These are phyloP conservation scores for Meleagris gallopavo DNA, from an alignment of 2,113 vertebrate species.

Conservation along the genomic window DNA sequence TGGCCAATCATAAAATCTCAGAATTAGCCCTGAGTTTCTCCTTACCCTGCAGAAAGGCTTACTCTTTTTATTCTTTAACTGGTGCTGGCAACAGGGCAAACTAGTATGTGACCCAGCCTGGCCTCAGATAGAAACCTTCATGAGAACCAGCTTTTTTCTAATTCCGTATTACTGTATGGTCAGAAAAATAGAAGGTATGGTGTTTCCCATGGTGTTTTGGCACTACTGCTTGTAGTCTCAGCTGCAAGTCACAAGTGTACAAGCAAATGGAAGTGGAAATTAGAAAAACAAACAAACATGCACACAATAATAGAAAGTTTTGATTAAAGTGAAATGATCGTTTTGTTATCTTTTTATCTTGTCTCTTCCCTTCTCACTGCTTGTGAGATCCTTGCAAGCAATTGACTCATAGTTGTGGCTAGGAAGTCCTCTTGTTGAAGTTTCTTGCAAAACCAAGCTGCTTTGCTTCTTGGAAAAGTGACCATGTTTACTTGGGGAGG, in stretches of 20 bases:
- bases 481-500: not conserved
- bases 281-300: not conserved
- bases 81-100: not conserved
- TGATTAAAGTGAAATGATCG: not conserved
- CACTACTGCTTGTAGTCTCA: not conserved
- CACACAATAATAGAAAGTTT: not conserved
- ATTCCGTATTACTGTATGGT: not conserved
- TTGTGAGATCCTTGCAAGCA: not conserved
- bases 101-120: not conserved
- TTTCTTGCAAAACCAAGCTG: slow-evolving; percentile 1
- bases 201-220: not conserved
- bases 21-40: not conserved
- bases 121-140: not conserved
- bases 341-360: not conserved
- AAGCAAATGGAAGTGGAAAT: not conserved
- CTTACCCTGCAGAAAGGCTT: not conserved
- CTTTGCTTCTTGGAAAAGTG: not conserved
- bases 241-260: not conserved
- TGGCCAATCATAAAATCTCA: not conserved
- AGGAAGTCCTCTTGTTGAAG: not conserved
- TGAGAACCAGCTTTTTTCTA: not conserved
- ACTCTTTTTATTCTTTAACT: not conserved
- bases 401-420: not conserved
- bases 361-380: not conserved
- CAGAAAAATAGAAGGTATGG: not conserved